Percentiles rank a stretch among this genome's conserved stretches.
Conservation (phyloP, 92 coral and sea anemone species). For the Porites evermanni region DNA sequence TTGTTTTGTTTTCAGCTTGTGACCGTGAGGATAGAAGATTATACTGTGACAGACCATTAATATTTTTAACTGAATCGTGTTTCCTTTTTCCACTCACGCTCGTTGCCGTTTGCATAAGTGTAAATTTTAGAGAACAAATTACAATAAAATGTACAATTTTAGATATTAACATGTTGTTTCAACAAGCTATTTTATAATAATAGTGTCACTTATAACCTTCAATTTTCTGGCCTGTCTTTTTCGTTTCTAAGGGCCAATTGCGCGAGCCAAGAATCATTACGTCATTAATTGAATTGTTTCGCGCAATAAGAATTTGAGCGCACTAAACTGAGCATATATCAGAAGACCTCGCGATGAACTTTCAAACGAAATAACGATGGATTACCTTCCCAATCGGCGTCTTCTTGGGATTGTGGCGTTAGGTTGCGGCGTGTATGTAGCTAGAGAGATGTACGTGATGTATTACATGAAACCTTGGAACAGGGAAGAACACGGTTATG, state of each 20-base stretch:
- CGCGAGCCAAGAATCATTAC: neutral
- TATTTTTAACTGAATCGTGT: no score
- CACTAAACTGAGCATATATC: neutral
- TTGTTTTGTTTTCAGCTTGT: no score
- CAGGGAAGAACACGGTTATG: slow-evolving; percentile 55
- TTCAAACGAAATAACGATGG: slow-evolving; percentile 12
- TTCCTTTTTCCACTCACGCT: no score
- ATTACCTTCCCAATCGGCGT: slow-evolving; percentile 44
- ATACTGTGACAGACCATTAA: no score
- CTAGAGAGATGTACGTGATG: slow-evolving; percentile 34
- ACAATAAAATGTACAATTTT: no score
- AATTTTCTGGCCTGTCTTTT: neutral
- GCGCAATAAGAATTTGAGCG: slow-evolving; percentile 8
- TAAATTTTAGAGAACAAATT: no score
- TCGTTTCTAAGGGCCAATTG: slow-evolving; percentile 7
- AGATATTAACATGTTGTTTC: no score
- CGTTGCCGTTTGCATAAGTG: no score
- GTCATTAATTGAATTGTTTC: slow-evolving; percentile 35
- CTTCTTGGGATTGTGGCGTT: slow-evolving; percentile 45
- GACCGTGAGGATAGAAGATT: no score
- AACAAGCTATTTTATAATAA: no score
- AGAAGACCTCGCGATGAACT: neutral
- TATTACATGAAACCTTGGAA: slow-evolving; percentile 41
- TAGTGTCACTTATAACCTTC: no score
- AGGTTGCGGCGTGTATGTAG: slow-evolving; percentile 68